Conservation (phyloP, 2,888 invertebrate genomes). For the Odontothrips loti region DNA sequence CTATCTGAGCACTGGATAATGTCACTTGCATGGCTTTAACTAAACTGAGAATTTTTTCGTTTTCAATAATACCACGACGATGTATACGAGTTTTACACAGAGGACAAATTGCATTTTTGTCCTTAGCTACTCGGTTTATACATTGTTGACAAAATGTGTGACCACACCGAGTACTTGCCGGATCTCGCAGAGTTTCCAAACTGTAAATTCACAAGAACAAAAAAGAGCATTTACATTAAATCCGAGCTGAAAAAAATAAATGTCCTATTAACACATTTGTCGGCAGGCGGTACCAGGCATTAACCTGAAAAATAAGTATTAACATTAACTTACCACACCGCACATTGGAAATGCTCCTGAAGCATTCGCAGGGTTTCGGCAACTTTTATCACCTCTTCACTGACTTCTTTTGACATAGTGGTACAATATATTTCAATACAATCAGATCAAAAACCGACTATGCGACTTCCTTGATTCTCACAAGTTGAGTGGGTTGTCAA, state of each 20-base stretch:
- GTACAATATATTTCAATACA: background rate
- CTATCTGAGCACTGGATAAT: background rate
- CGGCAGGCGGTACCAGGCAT: background rate
- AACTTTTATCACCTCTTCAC: background rate
- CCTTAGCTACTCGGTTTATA: background rate
- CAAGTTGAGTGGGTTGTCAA: too few species aligned
- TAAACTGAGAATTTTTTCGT: background rate
- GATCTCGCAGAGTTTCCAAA: background rate
- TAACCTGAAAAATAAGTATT: background rate
- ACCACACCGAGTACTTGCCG: background rate
- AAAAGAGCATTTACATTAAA: background rate
- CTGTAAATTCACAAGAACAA: background rate
- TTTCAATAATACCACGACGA: background rate
- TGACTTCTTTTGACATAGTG: background rate
- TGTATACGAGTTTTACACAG: background rate
- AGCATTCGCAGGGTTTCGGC: background rate
- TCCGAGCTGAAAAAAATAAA: background rate
- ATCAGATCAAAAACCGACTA: background rate
- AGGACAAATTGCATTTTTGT: background rate
- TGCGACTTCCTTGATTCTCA: too few species aligned
- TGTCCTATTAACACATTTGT: background rate
- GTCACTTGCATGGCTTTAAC: background rate
- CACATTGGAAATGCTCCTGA: background rate
- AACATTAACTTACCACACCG: background rate
- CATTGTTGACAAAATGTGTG: constrained; percentile 1